Conservation (phyloP, 2,888 invertebrate species). For the Parelbella ahira region DNA sequence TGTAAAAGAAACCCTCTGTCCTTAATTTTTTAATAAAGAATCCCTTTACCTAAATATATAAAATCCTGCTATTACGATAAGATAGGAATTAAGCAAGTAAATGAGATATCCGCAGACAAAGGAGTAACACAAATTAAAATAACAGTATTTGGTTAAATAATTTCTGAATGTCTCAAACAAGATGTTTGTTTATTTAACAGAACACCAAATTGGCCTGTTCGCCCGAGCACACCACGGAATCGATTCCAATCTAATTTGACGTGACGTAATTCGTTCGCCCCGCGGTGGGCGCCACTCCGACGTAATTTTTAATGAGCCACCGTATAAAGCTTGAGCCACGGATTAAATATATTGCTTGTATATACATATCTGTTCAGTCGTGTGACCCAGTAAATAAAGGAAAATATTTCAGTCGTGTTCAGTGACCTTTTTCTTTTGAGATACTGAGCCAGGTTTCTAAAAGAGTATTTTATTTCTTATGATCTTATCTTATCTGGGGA, state of each 20-base stretch:
- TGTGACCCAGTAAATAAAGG: too few relatives aligned
- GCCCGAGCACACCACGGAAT: conserved; percentile 34
- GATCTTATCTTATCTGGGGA: too few relatives aligned
- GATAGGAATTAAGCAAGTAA: too few relatives aligned
- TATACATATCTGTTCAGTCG: too few relatives aligned
- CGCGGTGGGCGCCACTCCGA: conserved; percentile 23
- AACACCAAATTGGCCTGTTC: conserved; percentile 33
- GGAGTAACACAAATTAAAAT: not conserved
- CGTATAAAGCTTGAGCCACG: not conserved
- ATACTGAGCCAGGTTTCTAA: too few relatives aligned
- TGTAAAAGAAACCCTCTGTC: too few relatives aligned
- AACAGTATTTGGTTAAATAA: conserved; percentile 9
- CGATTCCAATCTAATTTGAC: conserved; percentile 39
- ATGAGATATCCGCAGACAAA: not conserved
- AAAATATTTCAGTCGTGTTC: too few relatives aligned
- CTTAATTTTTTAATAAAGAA: too few relatives aligned
- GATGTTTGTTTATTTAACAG: conserved; percentile 28
- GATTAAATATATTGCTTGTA: conserved; percentile 15
- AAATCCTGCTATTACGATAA: too few relatives aligned
- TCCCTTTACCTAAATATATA: too few relatives aligned
- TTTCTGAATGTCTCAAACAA: conserved; percentile 4
- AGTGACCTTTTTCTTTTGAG: too few relatives aligned
- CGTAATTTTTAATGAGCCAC: conserved; percentile 20
- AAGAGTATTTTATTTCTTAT: too few relatives aligned
- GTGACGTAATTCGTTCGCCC: conserved; percentile 37